A percentile compares a stretch with the other conserved stretches of the same genome.
These are phyloP conservation scores for Drosophila repleta DNA, from an alignment of 1,140 invertebrate genomes.

Conservation along the genomic window DNA sequence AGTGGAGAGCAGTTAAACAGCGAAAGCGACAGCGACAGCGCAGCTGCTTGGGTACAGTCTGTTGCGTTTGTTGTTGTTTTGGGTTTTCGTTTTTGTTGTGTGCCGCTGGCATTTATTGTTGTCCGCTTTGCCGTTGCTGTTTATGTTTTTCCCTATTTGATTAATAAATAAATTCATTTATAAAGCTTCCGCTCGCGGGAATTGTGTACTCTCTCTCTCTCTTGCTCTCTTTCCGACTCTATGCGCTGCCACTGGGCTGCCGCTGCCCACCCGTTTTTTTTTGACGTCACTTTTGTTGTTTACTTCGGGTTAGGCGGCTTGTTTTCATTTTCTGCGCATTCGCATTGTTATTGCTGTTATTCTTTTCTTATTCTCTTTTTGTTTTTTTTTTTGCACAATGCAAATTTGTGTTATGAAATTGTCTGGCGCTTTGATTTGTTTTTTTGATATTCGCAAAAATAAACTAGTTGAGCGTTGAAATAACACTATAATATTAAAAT, in stretches of 20 bases:
- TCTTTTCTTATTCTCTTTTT: slow-evolving; percentile 32
- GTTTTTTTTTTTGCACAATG: slow-evolving; percentile 49
- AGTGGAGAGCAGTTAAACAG: neutral
- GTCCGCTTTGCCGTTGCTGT: slow-evolving; percentile 24
- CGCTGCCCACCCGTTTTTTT: slow-evolving; percentile 48
- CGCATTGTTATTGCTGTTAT: slow-evolving; percentile 41
- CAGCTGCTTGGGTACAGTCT: slow-evolving; percentile 68
- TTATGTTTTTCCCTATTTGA: slow-evolving; percentile 55
- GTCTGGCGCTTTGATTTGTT: slow-evolving; percentile 68
- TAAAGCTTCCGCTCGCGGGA: slow-evolving; percentile 59
- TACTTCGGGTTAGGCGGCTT: slow-evolving; percentile 61
- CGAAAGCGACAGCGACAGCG: slow-evolving; percentile 11
- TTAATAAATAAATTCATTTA: slow-evolving; percentile 78
- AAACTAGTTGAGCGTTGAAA: slow-evolving; percentile 64
- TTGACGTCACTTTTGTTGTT: slow-evolving; percentile 81
- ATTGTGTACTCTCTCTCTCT: slow-evolving; percentile 20
- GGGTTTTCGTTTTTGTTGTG: slow-evolving; percentile 37
- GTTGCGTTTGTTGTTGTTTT: slow-evolving; percentile 65
- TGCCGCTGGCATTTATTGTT: slow-evolving; percentile 36
- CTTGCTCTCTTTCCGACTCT: slow-evolving; percentile 6
- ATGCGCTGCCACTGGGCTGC: neutral
- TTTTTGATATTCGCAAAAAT: slow-evolving; percentile 68
- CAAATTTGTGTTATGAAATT: slow-evolving; percentile 81
- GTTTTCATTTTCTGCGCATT: slow-evolving; percentile 70
- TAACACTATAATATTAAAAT: slow-evolving; percentile 32